Percentiles rank a stretch among this genome's conserved stretches.
Evolutionary conservation across 2,888 invertebrate genomes (phyloP).

Genomic region (Rapana venosa): DNA sequence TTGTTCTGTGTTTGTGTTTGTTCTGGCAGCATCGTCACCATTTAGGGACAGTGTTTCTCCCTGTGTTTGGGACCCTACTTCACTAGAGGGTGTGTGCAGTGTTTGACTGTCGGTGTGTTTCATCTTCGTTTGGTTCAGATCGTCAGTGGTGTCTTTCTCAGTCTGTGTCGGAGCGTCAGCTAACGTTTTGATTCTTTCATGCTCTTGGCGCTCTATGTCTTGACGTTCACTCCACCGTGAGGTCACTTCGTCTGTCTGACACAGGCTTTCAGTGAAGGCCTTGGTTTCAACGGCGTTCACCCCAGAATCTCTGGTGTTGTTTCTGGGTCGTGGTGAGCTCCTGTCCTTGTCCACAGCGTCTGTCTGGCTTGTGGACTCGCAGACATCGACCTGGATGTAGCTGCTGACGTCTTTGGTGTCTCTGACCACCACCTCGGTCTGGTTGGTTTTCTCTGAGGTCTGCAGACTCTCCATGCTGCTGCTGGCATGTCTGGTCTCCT

Average conservation of each 20-base stretch:
- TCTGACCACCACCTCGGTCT: background rate
- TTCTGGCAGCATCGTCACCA: background rate
- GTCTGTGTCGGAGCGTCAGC: background rate
- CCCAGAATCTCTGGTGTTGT: background rate
- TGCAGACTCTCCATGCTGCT: background rate
- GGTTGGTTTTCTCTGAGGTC: background rate
- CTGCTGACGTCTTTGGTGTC: constrained; percentile 13
- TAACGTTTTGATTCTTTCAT: background rate
- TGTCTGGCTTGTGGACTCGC: background rate
- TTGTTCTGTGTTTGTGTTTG: background rate
- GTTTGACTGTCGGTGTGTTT: too few species aligned
- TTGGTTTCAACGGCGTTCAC: background rate
- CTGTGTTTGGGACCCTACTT: background rate
- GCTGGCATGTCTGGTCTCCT: constrained; percentile 20
- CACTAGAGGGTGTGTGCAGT: background rate
- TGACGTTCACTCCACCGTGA: background rate
- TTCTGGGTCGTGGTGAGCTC: background rate
- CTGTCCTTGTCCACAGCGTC: background rate
- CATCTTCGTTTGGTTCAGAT: background rate
- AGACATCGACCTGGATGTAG: background rate
- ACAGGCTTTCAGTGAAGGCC: background rate
- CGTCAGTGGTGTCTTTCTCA: background rate
- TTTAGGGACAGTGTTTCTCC: background rate
- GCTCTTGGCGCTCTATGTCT: background rate
- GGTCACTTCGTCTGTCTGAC: background rate